Evolutionary conservation across 2,888 invertebrate species (phyloP).

Genomic region (Elmis aenea): DNA sequence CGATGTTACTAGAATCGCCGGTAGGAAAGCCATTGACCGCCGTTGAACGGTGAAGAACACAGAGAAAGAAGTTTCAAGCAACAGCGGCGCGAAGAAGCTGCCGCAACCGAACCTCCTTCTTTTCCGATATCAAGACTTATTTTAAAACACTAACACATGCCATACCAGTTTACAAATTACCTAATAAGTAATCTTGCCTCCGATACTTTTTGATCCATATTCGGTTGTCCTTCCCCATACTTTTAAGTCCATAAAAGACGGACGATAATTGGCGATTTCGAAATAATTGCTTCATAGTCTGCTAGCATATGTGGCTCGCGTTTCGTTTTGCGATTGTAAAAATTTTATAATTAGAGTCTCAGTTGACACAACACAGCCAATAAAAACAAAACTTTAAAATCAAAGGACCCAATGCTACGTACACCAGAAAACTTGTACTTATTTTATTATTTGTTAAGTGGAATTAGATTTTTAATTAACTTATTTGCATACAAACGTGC

Average conservation of each 20-base stretch:
- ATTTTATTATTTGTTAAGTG: too few relatives aligned
- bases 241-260: slow-evolving; percentile 6
- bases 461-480: too few relatives aligned
- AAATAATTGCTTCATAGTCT: too few relatives aligned
- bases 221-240: slow-evolving; percentile 10
- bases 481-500: too few relatives aligned
- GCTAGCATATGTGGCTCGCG: too few relatives aligned
- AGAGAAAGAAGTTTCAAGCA: slow-evolving; percentile 23
- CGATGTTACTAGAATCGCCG: slow-evolving; percentile 28
- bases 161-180: slow-evolving; percentile 15
- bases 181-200: slow-evolving; percentile 17
- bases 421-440: too few relatives aligned
- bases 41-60: slow-evolving; percentile 20
- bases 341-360: too few relatives aligned
- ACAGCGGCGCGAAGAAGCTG: background rate
- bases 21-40: slow-evolving; percentile 31
- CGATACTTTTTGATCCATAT: slow-evolving; percentile 11
- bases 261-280: slow-evolving; percentile 2
- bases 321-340: too few relatives aligned
- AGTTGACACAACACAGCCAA: too few relatives aligned
- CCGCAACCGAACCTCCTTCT: slow-evolving; percentile 1
- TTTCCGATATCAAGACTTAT: slow-evolving; percentile 15
- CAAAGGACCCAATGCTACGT: too few relatives aligned
- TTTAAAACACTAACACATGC: slow-evolving; percentile 9
- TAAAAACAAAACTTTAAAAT: too few relatives aligned